Evolutionary conservation across 2,888 invertebrate species (phyloP), one percentile per base, ranked within the genome.

Genomic region (Helleia helle): DNA sequence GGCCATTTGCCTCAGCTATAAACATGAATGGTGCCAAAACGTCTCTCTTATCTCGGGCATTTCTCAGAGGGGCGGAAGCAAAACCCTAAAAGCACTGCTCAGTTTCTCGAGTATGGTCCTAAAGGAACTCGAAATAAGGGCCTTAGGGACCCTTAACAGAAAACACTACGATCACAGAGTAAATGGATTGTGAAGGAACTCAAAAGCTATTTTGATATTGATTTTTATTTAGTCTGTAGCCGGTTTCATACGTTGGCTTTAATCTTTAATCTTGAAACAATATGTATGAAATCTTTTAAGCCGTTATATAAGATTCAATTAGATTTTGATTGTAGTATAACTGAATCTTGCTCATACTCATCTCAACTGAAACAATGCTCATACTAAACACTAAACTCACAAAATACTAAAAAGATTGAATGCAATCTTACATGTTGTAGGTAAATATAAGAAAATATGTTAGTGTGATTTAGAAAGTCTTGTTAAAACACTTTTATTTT

Each of bases 21-120:
- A 84, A 83, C 83, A 81, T 80, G 77, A 84, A 84, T 81, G 79
- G 83, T 71, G 79, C 72, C 79, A 79, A 81, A 84, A 83, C 75
- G 80, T 81, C 80, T 81, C 76, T 81, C 84, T 84, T 84, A 84
- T 84, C 84, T 83, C 67, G 79, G 77, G 72, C 67, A 71, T 77
- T 80, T 77, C 79, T 73, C 68, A 62, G 71, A 75, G 70, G 75
- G 74, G 71, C 77, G 83, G 81, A 83, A 79, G 76, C 71, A 67
- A 65, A 65, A 57, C 60, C 74, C 71, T 65, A 74, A 75, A 76
- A 72, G 68, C 74, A 62, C 59, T 55, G 60, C 58, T 59, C 57
- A 70, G 71, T 66, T 73, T 71, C 64, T 79, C 77, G 75, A 84
- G 83, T 79, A 76, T 83, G 70, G 71, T 58, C 76, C 76, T 80